Evolutionary conservation across 2,888 invertebrate species (phyloP), one percentile per base, ranked within the genome.

Genomic region (Morpho deidamia): DNA sequence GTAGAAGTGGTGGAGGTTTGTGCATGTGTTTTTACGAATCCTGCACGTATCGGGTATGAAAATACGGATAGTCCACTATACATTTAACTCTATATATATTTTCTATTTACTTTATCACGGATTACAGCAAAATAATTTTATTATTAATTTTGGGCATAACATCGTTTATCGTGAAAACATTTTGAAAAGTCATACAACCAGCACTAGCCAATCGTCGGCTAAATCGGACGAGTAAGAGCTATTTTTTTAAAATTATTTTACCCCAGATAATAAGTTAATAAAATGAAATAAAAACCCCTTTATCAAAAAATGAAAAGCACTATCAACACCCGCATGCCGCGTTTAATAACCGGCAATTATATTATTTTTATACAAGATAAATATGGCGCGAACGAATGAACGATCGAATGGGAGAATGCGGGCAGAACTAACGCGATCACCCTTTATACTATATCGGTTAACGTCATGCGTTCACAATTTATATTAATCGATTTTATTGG

Each of bases 331-430:
- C 87, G 87, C 87, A 86, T 86, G 61, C 57, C 67, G 59, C 73
- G 68, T 78, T 80, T 83, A 86, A 84, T 86, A 83, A 78, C 74
- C 68, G 72, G 74, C 81, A 81, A 86, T 86, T 84, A 87, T 84
- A 81, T 81, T 83, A 82, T 86, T 83, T 84, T 82, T 72, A 79
- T 83, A 81, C 74, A 79, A 78, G 77, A 83, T 78, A 78, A 72
- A 76, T 72, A 70, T 64, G 55, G 59, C 64, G 56, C 63, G 61
- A 61, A 59, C 57, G 60, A 63, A 60, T 56, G 62, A 68, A 63
- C 61, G 67, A 57, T 46, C 40, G 49, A 77, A 63, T 61, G 67
- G 59, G 53, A 42, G 43, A 77, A 88, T 88, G 87, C 88, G 88
- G 88, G 88, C 72, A 70, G 70, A 79, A 80, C 81, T 71, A 81